Percentiles rank a stretch among this genome's conserved stretches.
Evolutionary conservation across 2,797 vertebrate genomes (phyloP).

Genomic region (Thripadectes ignobilis): DNA sequence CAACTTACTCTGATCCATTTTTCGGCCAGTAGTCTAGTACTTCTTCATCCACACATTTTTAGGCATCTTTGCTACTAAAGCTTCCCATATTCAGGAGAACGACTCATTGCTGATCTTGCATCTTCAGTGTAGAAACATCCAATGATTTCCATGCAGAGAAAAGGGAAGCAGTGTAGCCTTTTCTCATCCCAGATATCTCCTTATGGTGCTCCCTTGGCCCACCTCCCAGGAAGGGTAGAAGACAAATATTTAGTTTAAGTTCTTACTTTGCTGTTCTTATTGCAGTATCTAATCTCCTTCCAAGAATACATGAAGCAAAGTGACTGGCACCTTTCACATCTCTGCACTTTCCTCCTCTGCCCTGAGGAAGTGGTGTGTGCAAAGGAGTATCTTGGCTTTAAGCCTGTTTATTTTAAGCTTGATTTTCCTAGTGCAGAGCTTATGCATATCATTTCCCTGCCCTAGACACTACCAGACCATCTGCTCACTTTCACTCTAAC

Average conservation of each 20-base stretch:
- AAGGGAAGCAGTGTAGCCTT: not conserved
- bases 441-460: not conserved
- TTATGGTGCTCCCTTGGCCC: fast-evolving
- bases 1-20: not conserved
- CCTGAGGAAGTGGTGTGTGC: not conserved
- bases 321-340: conserved; percentile 15
- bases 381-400: conserved; percentile 39
- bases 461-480: not conserved
- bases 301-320: not conserved
- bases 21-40: not conserved
- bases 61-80: not conserved
- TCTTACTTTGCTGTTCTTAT: not conserved
- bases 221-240: not conserved
- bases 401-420: conserved; percentile 22
- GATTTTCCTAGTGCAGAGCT: not conserved
- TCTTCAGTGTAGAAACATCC: not conserved
- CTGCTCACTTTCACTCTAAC: conserved; percentile 4
- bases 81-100: not conserved
- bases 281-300: not conserved
- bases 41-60: not conserved
- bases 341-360: not conserved
- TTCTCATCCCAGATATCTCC: not conserved
- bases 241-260: not conserved
- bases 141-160: not conserved
- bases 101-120: not conserved